Conservation (phyloP, 2,113 vertebrate species). For the Chascanopsetta lugubris region DNA sequence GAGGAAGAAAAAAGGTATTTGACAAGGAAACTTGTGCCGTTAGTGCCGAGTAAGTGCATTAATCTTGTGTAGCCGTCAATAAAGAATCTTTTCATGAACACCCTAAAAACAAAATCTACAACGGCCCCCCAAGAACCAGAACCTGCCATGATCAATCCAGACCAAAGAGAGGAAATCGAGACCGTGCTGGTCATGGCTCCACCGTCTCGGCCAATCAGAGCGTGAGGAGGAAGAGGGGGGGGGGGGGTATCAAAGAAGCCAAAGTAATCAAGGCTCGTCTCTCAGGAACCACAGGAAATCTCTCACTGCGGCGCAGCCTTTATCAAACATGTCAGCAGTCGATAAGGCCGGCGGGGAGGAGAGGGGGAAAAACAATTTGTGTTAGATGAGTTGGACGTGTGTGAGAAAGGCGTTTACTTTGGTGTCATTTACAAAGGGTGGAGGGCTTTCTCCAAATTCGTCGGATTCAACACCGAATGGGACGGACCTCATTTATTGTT, state of each 20-base stretch:
- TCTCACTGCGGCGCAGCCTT: constrained; percentile 43
- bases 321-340: constrained; percentile 59
- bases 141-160: constrained; percentile 30
- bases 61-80: constrained; percentile 1
- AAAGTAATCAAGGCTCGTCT: constrained; percentile 60
- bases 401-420: not conserved
- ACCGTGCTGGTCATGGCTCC: constrained; percentile 43
- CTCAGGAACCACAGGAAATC: constrained; percentile 35
- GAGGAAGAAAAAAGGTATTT: no score
- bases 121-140: constrained; percentile 2
- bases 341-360: constrained; percentile 24
- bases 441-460: no score
- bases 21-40: no score
- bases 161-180: constrained; percentile 26
- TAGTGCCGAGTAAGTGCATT: constrained; percentile 12
- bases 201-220: constrained; percentile 47
- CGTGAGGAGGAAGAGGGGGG: constrained; percentile 30
- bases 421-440: no score
- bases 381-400: constrained; percentile 19
- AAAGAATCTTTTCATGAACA: constrained; percentile 15
- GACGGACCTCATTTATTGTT: no score
- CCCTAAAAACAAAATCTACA: constrained; percentile 5
- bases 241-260: constrained; percentile 39
- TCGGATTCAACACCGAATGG: no score
- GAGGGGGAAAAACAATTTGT: constrained; percentile 40